Conservation (phyloP, 2,888 invertebrate genomes). For the Perizoma flavofasciatum region DNA sequence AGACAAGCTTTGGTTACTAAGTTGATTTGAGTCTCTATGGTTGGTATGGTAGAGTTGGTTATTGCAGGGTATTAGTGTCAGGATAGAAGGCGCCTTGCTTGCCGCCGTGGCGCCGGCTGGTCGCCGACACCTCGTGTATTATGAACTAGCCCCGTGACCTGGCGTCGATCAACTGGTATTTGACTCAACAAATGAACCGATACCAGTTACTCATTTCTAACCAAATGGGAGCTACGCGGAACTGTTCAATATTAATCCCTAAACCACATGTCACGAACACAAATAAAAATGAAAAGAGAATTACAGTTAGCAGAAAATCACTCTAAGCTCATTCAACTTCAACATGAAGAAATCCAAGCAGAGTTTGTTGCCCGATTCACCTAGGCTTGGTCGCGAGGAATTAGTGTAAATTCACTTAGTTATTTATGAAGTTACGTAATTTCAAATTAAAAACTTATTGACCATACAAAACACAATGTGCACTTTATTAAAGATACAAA, state of each 20-base stretch:
- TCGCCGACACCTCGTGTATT: conserved; percentile 82
- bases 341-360: no score
- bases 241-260: conserved; percentile 51
- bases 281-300: conserved; percentile 9
- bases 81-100: conserved; percentile 79
- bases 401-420: no score
- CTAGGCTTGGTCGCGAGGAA: no score
- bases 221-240: conserved; percentile 58
- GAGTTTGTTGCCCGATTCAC: neutral
- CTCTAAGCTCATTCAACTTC: no score
- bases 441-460: no score
- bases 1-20: conserved; percentile 48
- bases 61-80: conserved; percentile 59
- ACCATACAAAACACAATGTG: no score
- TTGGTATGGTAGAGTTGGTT: conserved; percentile 37
- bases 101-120: conserved; percentile 80
- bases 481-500: no score
- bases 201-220: conserved; percentile 66
- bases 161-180: conserved; percentile 80
- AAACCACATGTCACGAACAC: conserved; percentile 19
- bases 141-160: conserved; percentile 81
- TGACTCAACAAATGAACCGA: conserved; percentile 70
- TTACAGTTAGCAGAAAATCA: no score
- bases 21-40: conserved; percentile 39
- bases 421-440: no score